These are phyloP conservation scores for Australoheros scitulus DNA, from an alignment of 2,113 vertebrate species.

Conservation along the genomic window DNA sequence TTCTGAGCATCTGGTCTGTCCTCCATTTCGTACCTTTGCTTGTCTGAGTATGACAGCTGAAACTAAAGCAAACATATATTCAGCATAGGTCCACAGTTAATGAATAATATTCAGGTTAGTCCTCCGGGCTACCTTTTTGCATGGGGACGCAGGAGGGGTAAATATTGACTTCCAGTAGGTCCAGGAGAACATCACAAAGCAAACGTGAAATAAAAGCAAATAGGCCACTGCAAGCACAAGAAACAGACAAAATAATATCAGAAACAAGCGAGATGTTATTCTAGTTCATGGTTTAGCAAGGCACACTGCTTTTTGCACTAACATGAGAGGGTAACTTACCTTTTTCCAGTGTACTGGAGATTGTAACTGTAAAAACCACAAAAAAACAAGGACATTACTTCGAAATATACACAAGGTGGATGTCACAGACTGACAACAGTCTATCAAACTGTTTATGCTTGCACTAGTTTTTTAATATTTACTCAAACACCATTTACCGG, in stretches of 20 bases:
- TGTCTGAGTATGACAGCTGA: slow-evolving; percentile 91
- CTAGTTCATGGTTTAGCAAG: not conserved
- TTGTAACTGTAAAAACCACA: slow-evolving; percentile 85
- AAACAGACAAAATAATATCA: not conserved
- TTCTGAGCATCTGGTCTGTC: slow-evolving; percentile 93
- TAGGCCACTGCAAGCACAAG: slow-evolving; percentile 85
- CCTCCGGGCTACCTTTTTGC: slow-evolving; percentile 87
- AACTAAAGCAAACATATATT: slow-evolving; percentile 79
- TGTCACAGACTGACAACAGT: not conserved
- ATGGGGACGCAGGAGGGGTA: slow-evolving; percentile 88
- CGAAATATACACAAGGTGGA: not conserved
- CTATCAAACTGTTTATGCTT: not conserved
- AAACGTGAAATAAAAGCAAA: slow-evolving; percentile 91
- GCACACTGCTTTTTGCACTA: not conserved
- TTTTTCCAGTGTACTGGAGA: slow-evolving; percentile 89
- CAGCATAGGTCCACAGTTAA: not conserved
- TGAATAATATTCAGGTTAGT: not conserved
- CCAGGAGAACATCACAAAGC: slow-evolving; percentile 96
- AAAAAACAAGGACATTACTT: slow-evolving; percentile 16
- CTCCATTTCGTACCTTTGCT: slow-evolving; percentile 92
- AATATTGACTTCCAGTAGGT: slow-evolving; percentile 98
- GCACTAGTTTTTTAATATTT: not conserved
- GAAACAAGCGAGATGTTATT: not conserved
- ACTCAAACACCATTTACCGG: not conserved
- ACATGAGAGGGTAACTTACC: slow-evolving; percentile 75